Evolutionary conservation across 1,140 invertebrate genomes (phyloP), one percentile per base, ranked within the genome.

Genomic region (Heterodera schachtii): DNA sequence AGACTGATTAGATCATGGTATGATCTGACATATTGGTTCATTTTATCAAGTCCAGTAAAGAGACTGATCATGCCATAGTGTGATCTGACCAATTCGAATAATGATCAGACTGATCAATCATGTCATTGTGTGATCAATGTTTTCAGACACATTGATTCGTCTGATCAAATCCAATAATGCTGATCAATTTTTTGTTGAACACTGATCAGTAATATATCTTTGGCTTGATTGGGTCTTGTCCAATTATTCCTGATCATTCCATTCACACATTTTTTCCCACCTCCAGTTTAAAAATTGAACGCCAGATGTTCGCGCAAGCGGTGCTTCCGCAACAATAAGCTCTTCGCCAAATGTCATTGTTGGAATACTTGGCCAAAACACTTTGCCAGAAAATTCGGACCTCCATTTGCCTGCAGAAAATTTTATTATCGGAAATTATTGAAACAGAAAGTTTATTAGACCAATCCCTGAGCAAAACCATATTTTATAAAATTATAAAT

Each of bases 261-360:
- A 31, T 31, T 31, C 31, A 31, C 31, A 31, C 31, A 31, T 31
- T 31, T 31, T 31, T 7, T 46, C 84, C 81, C 80, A 90, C 88
- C 83, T 90, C 75, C 87, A 89, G 75, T 89, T 89, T 7, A 89
- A 41, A 67, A 89, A 90, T 80, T 90, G 88, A 43, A 85, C 85
- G 49, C 80, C 85, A 16, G 89, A 78, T 16, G 88, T 90, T 83
- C 83, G 85, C n/a, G 88, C 88, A 73, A 80, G 49, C 43, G 88
- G 88, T 5, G 88, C 89, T 75, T 90, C 88, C 43, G 80, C 70
- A 70, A 89, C 89, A 49, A 85, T 66, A 60, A 89, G 79, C 81
- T 89, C 88, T 60, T 90, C 89, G 52, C 88, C 88, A 75, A 84
- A 89, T n/a, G 89, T 89, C 88, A 89, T 89, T 21, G 88, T 89